These are phyloP conservation scores for Aplidium turbinatum DNA, from an alignment of 23 tunicate genomes.

Conservation along the genomic window DNA sequence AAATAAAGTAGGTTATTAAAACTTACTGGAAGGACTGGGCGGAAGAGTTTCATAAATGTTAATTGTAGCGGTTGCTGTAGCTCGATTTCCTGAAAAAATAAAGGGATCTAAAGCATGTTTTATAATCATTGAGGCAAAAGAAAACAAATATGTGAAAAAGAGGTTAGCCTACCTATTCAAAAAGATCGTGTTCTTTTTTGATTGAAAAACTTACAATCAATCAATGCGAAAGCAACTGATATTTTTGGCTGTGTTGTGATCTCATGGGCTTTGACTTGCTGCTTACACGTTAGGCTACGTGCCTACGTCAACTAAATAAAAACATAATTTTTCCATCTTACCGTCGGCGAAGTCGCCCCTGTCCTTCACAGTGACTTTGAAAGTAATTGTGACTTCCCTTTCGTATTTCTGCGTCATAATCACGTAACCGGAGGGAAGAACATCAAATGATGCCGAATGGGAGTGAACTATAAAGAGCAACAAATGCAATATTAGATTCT, in stretches of 20 bases:
- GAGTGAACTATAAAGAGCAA: background rate
- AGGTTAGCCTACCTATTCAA: too few species aligned
- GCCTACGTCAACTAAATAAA: too few species aligned
- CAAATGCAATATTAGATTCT: background rate
- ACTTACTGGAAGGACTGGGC: background rate
- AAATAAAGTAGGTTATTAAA: too few species aligned
- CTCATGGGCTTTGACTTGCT: too few species aligned
- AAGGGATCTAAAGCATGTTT: background rate
- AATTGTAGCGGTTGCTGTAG: conserved; percentile 47
- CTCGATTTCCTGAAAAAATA: conserved; percentile 38
- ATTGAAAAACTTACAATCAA: too few species aligned
- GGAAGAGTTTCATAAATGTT: background rate
- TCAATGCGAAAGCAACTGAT: too few species aligned
- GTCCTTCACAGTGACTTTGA: conserved; percentile 44
- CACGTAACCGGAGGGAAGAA: conserved; percentile 25
- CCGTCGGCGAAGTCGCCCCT: conserved; percentile 37
- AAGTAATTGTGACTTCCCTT: conserved; percentile 19
- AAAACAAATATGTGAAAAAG: too few species aligned
- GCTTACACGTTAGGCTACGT: too few species aligned
- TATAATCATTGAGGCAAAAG: too few species aligned
- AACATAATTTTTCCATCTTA: too few species aligned
- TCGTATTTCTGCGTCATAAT: background rate
- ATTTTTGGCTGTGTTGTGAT: too few species aligned
- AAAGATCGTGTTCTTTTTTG: too few species aligned
- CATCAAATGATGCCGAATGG: background rate